Percentiles rank a stretch among this genome's conserved stretches.
phyloP scores from a whole-genome alignment of 92 coral and sea anemone genomes.

The Metridium senile region DNA sequence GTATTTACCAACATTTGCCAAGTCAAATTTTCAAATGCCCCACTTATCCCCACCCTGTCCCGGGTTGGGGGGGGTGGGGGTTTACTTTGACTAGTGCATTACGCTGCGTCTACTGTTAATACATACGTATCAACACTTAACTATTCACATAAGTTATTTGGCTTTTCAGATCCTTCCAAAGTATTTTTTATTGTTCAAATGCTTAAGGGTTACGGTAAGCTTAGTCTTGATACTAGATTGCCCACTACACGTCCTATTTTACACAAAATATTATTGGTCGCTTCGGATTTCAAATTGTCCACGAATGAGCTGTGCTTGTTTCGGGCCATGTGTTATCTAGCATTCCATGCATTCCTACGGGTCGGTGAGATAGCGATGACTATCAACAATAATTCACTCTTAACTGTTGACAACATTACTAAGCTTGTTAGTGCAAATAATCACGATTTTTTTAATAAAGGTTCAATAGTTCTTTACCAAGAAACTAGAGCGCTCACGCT shows the following conservation, averaged over 20 bases:
- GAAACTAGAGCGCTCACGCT: too few species aligned
- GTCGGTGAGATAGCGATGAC: constrained; percentile 14
- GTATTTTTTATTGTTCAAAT: constrained; percentile 49
- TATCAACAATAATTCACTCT: background rate
- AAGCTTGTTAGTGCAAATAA: constrained; percentile 7
- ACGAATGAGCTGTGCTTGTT: constrained; percentile 1
- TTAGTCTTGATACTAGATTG: constrained; percentile 3
- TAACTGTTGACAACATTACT: constrained; percentile 11
- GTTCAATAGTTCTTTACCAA: too few species aligned
- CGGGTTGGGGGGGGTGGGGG: too few species aligned
- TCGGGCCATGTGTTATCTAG: background rate
- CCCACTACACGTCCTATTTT: constrained; percentile 6
- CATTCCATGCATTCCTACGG: constrained; percentile 3
- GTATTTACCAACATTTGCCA: too few species aligned
- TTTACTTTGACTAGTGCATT: too few species aligned
- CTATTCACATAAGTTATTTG: constrained; percentile 37
- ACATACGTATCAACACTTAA: constrained; percentile 38
- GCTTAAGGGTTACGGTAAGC: constrained; percentile 60
- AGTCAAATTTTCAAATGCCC: too few species aligned
- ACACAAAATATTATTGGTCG: background rate
- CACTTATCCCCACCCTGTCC: too few species aligned
- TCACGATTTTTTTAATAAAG: too few species aligned
- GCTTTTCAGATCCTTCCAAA: constrained; percentile 32
- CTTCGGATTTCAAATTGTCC: background rate
- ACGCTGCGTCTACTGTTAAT: constrained; percentile 43